phyloP scores from a whole-genome alignment of 2,113 vertebrate species.

The Proterorhinus semilunaris region DNA sequence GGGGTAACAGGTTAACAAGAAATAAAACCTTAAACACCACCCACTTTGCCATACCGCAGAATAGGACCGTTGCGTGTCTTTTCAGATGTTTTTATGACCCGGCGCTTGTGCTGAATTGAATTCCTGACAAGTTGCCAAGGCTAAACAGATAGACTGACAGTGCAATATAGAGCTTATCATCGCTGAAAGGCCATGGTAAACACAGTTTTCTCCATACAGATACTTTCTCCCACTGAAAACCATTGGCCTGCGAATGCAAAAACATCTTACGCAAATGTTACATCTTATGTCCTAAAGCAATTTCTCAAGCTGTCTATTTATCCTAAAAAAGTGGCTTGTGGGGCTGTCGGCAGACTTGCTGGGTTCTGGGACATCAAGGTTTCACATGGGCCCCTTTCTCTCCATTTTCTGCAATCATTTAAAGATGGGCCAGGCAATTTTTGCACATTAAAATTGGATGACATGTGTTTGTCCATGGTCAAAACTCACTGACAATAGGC shows the following conservation, averaged over 20 bases:
- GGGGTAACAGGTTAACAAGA: no score
- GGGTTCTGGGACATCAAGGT: no score
- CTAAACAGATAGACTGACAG: constrained; percentile 49
- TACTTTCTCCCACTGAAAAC: not conserved
- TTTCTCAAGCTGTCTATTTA: no score
- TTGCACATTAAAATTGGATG: not conserved
- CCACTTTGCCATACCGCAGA: constrained; percentile 6
- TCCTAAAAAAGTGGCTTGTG: no score
- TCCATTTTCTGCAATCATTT: no score
- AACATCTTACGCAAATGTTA: no score
- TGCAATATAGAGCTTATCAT: constrained; percentile 14
- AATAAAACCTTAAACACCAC: not conserved
- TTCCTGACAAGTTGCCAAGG: constrained; percentile 36
- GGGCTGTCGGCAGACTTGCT: no score
- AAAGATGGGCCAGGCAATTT: not conserved
- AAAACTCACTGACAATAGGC: not conserved
- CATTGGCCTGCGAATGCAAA: not conserved
- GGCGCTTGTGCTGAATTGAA: constrained; percentile 35
- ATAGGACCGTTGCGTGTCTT: constrained; percentile 13
- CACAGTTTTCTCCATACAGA: no score
- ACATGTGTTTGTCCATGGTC: not conserved
- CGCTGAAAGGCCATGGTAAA: no score
- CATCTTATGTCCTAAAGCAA: no score
- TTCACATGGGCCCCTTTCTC: no score
- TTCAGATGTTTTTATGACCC: constrained; percentile 11